These are phyloP conservation scores for Vanessa tameamea DNA, from an alignment of 1,140 invertebrate genomes.

Conservation along the genomic window DNA sequence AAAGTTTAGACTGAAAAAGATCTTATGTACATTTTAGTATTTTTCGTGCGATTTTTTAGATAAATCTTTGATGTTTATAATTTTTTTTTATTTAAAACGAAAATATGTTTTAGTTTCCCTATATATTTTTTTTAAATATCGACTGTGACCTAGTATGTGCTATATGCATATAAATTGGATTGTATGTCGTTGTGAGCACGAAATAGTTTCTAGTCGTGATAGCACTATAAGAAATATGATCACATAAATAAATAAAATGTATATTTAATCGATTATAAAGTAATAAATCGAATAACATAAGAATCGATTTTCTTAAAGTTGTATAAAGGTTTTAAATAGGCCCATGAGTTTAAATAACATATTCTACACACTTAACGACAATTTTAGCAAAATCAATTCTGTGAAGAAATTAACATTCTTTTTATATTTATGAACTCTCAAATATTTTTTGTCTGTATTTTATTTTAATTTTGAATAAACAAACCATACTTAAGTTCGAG, in stretches of 20 bases:
- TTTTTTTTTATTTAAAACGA: not conserved
- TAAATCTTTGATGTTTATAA: not conserved
- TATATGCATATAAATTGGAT: conserved; percentile 5
- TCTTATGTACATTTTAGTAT: not conserved
- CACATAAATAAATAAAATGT: not conserved
- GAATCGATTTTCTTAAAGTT: conserved; percentile 11
- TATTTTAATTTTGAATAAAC: conserved; percentile 5
- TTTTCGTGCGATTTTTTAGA: not conserved
- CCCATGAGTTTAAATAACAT: not conserved
- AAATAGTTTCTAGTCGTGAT: conserved; percentile 40
- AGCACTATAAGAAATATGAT: conserved; percentile 29
- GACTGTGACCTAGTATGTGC: conserved; percentile 14
- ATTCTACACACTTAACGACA: not conserved
- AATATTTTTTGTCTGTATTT: too few relatives aligned
- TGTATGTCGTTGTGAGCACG: conserved; percentile 29
- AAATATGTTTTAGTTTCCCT: not conserved
- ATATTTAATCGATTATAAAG: not conserved
- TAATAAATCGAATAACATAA: conserved; percentile 3
- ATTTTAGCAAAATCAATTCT: conserved; percentile 12
- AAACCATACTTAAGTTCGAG: conserved; percentile 17
- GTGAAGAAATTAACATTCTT: not conserved
- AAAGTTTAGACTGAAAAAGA: conserved; percentile 15
- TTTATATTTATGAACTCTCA: not conserved
- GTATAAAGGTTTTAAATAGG: not conserved
- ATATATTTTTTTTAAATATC: not conserved